Conservation (phyloP, 2,888 invertebrate species). For the Holacanthella duospinosa region DNA sequence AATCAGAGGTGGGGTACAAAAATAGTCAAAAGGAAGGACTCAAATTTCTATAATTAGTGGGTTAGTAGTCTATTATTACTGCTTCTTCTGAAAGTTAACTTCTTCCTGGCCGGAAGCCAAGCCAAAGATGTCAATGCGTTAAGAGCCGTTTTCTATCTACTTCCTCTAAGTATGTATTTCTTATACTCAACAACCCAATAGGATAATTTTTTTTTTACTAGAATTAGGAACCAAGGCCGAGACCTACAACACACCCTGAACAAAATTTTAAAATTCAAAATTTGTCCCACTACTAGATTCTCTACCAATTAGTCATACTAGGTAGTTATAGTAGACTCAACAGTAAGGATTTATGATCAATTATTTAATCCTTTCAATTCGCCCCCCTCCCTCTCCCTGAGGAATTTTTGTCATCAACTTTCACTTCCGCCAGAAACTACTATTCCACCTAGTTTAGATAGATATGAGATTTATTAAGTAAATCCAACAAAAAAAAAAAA, state of each 20-base stretch:
- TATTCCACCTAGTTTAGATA: not conserved
- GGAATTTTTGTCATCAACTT: not conserved
- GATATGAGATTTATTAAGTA: too few species aligned
- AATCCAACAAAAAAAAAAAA: not conserved
- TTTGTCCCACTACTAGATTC: too few species aligned
- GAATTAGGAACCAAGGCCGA: not conserved
- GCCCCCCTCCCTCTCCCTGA: not conserved
- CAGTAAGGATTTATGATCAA: too few species aligned
- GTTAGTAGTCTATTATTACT: not conserved
- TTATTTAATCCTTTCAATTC: not conserved
- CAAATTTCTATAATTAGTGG: not conserved
- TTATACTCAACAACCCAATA: not conserved
- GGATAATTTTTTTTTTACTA: not conserved
- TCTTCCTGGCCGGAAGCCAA: not conserved
- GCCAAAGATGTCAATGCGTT: not conserved
- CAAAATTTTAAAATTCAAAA: too few species aligned
- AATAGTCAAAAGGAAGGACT: not conserved
- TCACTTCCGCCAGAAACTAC: not conserved
- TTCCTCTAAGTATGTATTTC: not conserved
- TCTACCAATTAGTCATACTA: too few species aligned
- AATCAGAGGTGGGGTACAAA: not conserved
- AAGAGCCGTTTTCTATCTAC: not conserved
- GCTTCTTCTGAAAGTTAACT: not conserved
- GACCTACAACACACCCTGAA: too few species aligned
- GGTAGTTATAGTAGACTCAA: too few species aligned